Conservation (phyloP, 1,140 invertebrate genomes). For the Drosophila baimaii region DNA sequence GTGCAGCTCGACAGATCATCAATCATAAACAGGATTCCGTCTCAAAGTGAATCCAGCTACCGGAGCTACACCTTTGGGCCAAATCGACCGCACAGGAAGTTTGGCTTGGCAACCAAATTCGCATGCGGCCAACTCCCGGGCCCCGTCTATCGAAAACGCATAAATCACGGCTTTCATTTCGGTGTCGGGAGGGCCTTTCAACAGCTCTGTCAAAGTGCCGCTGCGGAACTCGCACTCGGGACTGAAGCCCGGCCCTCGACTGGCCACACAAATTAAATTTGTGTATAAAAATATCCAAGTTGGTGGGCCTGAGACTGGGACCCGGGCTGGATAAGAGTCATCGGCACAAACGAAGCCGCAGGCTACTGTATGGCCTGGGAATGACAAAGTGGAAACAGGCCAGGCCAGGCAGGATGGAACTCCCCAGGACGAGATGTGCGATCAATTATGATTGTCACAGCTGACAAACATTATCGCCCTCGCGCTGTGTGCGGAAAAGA, state of each 20-base stretch:
- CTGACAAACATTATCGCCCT: slow-evolving; percentile 78
- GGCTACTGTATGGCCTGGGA: slow-evolving; percentile 66
- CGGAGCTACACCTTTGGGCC: slow-evolving; percentile 43
- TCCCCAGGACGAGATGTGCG: slow-evolving; percentile 39
- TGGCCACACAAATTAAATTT: slow-evolving; percentile 78
- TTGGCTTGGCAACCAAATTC: slow-evolving; percentile 40
- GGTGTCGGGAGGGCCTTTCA: slow-evolving; percentile 63
- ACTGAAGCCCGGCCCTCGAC: slow-evolving; percentile 22
- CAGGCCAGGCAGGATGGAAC: slow-evolving; percentile 28
- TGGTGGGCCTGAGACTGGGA: slow-evolving; percentile 63
- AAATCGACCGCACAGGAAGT: slow-evolving; percentile 72
- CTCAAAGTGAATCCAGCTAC: slow-evolving; percentile 46
- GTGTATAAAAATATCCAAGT: slow-evolving; percentile 79
- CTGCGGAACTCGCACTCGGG: slow-evolving; percentile 26
- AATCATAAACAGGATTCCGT: slow-evolving; percentile 15
- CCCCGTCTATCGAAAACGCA: slow-evolving; percentile 76
- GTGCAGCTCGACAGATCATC: slow-evolving; percentile 2
- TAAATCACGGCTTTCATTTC: slow-evolving; percentile 68
- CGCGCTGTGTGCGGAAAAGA: slow-evolving; percentile 23
- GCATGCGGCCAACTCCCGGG: slow-evolving; percentile 40
- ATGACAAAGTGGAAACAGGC: slow-evolving; percentile 57
- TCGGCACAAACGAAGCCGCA: slow-evolving; percentile 60
- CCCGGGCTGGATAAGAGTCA: slow-evolving; percentile 27
- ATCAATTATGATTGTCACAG: slow-evolving; percentile 83
- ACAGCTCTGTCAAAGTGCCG: slow-evolving; percentile 73